Base-by-base conservation (phyloP, 1,140 invertebrate genomes). In the Drosophila serrata region DNA sequence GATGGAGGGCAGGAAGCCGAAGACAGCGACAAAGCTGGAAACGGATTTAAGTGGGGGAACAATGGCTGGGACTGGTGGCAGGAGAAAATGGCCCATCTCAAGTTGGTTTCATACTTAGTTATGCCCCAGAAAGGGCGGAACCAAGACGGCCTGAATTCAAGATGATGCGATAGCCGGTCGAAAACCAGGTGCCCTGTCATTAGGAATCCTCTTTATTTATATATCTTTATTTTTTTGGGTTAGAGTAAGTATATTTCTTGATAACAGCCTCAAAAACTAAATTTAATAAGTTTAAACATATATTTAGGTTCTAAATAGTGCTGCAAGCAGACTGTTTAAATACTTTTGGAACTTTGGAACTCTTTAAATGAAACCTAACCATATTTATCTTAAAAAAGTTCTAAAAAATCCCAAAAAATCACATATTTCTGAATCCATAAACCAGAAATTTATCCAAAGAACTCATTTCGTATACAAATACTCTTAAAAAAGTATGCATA, bases 41-140 rank as follows among this genome's bases (percentile, higher is more conserved):
- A 76, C 84, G 79, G 79, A 88, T 88, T 88, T 80, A 82, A 88
- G 84, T 82, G 81, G 72, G 75, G 84, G 61, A 79, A 79, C 76
- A 88, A 87, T 82, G 86, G 73, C 72, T 39, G 67, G 15, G 45
- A 70, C 56, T 79, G 74, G 67, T 39, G 43, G 74, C 6, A 37
- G 59, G 24, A n/a, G 37, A 17, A 62, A 60, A 56, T 64, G 55
- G 46, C 24, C 59, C 42, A 55, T 22, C 51, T 64, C 29, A 46
- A 73, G 61, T 60, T 64, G 53, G 45, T n/a, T 67, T 65, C 79
- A 76, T 73, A 87, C 75, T 87, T 82, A 80, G 75, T 88, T 82
- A 87, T 76, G 35, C 69, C 31, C 24, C 31, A 58, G 24, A 42
- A 31, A 56, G 19, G 35, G 39, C 49, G 43, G 8, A 37, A 33